Base-by-base conservation (phyloP, 2,888 invertebrate species). In the Alloplasta piceator region DNA sequence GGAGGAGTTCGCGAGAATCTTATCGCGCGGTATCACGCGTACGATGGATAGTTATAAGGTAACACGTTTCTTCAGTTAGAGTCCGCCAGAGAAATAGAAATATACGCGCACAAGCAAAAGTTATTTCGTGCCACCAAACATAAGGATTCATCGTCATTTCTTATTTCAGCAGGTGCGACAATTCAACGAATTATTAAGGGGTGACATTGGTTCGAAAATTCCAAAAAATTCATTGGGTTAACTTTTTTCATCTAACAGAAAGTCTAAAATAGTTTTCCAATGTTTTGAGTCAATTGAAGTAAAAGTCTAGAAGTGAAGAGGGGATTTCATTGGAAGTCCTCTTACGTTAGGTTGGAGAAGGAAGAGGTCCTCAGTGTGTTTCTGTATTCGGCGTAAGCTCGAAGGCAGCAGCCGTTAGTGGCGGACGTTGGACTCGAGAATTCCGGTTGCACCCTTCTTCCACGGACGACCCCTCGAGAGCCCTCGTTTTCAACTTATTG, bases 371-470 rank as follows among this genome's bases (percentile, higher is more conserved):
- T n/a, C n/a, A n/a, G n/a, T n/a, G n/a, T n/a, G n/a, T n/a, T n/a
- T 6, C 10, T 10, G 10, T 43, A 43, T 43, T 43, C 1, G 43
- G 1, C 43, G 2, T 43, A 43, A 43, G 14, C 26, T 63, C 46
- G 12, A 26, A 10, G 38, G 3, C 36, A 66, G 26, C 41, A 43
- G 39, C 9, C 39, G 43, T 14, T 26, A 26, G 67, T 36, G 66
- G 64, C 3, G 67, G 67, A 79, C 79, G 78, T 70, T 71, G 74
- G 63, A 83, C 82, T 83, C 82, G 66, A 36, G 74, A 68, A 83
- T 83, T 83, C 83, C 68, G 48, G 67, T 83, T 82, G 80, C 78
- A 78, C 75, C 56, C 73, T 39, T 70, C 50, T 60, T 80, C 72
- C 75, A 39, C 50, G 58, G 75, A 68, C 78, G 82, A 83, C 79